Evolutionary conservation across 1,140 invertebrate genomes (phyloP).

Genomic region (Drosophila nigromelanica): DNA sequence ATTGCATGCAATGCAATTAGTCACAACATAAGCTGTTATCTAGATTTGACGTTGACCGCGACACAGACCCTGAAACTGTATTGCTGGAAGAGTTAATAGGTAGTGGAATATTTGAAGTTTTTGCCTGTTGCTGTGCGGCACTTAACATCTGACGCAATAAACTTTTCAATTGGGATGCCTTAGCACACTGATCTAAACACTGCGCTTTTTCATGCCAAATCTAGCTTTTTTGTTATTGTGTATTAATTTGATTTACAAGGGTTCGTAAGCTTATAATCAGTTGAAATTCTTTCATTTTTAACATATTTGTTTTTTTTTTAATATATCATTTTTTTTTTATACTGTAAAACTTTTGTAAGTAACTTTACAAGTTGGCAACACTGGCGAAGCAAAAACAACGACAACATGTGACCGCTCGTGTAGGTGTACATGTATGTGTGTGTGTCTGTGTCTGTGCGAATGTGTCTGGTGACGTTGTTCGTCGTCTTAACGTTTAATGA

Average conservation of each 20-base stretch:
- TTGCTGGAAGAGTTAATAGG: neutral
- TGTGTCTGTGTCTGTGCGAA: constrained; percentile 14
- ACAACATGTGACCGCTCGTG: constrained; percentile 63
- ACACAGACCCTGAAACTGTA: constrained; percentile 53
- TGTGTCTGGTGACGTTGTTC: constrained; percentile 60
- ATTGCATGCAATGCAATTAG: constrained; percentile 65
- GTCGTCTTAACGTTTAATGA: constrained; percentile 27
- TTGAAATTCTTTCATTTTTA: too few relatives aligned
- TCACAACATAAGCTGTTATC: constrained; percentile 32
- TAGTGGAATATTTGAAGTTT: constrained; percentile 23
- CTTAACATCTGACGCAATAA: constrained; percentile 53
- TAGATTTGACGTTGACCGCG: constrained; percentile 42
- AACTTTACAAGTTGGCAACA: constrained; percentile 4
- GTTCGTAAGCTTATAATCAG: too few relatives aligned
- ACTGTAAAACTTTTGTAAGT: neutral
- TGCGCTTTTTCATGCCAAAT: neutral
- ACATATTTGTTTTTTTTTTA: neutral
- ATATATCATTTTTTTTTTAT: neutral
- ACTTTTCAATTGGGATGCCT: constrained; percentile 8
- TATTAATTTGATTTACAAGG: too few relatives aligned
- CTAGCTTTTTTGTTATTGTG: neutral
- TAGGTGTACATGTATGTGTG: constrained; percentile 25
- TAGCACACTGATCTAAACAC: too few relatives aligned
- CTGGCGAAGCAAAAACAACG: constrained; percentile 8
- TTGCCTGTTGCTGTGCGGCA: constrained; percentile 58